Percentiles rank a stretch among this genome's conserved stretches.
phyloP scores from a whole-genome alignment of 2,113 vertebrate species.

The Engraulis encrasicolus region DNA sequence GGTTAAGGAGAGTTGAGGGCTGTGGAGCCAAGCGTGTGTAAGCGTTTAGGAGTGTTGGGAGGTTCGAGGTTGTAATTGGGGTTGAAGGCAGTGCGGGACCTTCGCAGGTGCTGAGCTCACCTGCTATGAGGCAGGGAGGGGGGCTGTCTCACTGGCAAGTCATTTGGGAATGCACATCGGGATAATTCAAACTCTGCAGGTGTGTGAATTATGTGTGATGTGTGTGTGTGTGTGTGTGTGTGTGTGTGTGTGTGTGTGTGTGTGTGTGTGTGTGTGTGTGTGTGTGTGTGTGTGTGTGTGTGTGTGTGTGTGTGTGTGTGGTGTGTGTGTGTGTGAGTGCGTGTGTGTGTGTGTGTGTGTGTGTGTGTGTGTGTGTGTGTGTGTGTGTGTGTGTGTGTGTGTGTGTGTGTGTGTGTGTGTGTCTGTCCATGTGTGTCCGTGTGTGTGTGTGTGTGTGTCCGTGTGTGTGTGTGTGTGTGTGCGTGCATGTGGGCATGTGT shows the following conservation, averaged over 20 bases:
- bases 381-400: too few relatives aligned
- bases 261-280: background rate
- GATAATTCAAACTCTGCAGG: constrained; percentile 9
- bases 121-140: background rate
- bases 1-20: background rate
- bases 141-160: background rate
- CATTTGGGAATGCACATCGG: background rate
- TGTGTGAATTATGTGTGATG: background rate
- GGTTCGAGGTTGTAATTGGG: background rate
- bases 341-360: too few relatives aligned
- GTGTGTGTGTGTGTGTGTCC: too few relatives aligned
- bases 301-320: too few relatives aligned
- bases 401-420: too few relatives aligned
- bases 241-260: background rate
- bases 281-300: background rate
- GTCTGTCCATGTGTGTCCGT: too few relatives aligned
- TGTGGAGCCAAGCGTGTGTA: background rate
- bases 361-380: too few relatives aligned
- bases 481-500: too few relatives aligned
- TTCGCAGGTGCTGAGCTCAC: background rate
- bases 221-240: constrained; percentile 8
- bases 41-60: background rate
- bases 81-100: constrained; percentile 13
- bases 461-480: too few relatives aligned
- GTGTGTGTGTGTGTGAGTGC: too few relatives aligned